A percentile compares a stretch with the other conserved stretches of the same genome.
phyloP scores from a whole-genome alignment of 2,797 vertebrate genomes.

The Numenius phaeopus region DNA sequence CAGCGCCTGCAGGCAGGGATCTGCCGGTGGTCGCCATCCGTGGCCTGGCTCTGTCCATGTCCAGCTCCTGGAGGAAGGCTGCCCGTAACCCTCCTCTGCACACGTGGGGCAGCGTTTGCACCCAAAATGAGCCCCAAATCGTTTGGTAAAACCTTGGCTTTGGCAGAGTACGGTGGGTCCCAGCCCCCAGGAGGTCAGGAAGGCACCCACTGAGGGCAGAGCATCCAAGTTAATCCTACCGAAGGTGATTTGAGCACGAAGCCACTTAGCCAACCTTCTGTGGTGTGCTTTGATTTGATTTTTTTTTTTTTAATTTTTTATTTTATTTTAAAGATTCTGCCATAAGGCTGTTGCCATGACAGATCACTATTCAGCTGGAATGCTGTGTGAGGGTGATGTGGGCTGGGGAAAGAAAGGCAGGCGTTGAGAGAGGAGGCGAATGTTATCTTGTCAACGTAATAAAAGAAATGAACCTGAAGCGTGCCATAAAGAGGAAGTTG shows the following conservation, averaged over 20 bases:
- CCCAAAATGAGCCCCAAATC: neutral
- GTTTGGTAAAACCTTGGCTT: neutral
- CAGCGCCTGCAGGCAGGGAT: neutral
- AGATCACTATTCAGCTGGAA: constrained; percentile 10
- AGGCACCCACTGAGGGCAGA: neutral
- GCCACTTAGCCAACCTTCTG: neutral
- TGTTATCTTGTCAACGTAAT: constrained; percentile 50
- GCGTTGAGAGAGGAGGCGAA: neutral
- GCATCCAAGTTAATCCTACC: neutral
- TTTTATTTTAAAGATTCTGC: neutral
- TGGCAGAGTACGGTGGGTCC: neutral
- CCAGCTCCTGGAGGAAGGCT: neutral
- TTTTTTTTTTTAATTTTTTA: neutral
- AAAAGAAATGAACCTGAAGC: constrained; percentile 13
- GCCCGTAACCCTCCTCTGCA: rapidly evolving
- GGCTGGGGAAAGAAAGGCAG: constrained; percentile 29
- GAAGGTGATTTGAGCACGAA: neutral
- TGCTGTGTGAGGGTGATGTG: neutral
- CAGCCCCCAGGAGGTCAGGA: rapidly evolving
- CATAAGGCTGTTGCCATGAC: constrained; percentile 13
- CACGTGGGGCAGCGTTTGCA: rapidly evolving
- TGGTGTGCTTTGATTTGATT: neutral
- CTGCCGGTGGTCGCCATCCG: rapidly evolving
- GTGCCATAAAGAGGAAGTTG: constrained; percentile 33
- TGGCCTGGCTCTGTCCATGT: neutral